A percentile compares a stretch with the other conserved stretches of the same genome.
These are phyloP conservation scores for Stenodema calcarata DNA, from an alignment of 2,888 invertebrate species.

Conservation along the genomic window DNA sequence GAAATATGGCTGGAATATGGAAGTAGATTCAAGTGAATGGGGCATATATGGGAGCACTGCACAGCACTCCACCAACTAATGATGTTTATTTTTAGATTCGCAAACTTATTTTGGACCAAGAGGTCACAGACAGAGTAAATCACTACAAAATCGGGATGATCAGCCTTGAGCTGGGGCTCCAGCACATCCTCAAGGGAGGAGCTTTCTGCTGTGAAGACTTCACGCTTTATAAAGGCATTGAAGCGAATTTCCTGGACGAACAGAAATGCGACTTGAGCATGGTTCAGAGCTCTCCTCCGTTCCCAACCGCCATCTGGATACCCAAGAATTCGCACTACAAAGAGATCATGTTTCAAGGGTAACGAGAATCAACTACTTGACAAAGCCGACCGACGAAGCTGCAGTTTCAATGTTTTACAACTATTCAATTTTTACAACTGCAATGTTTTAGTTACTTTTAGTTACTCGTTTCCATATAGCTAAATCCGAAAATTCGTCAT, in stretches of 20 bases:
- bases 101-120: background rate
- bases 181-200: conserved; percentile 8
- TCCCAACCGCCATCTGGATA: background rate
- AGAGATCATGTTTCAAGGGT: conserved; percentile 28
- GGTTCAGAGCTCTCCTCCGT: background rate
- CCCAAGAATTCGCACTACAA: conserved; percentile 23
- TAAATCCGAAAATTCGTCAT: too few species aligned
- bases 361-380: background rate
- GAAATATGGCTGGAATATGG: too few species aligned
- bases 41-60: too few species aligned
- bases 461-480: too few species aligned
- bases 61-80: too few species aligned
- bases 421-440: too few species aligned
- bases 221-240: conserved; percentile 17
- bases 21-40: too few species aligned
- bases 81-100: background rate
- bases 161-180: conserved; percentile 19
- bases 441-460: too few species aligned
- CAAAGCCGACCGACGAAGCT: too few species aligned
- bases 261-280: conserved; percentile 30
- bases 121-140: background rate
- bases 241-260: background rate
- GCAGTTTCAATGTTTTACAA: too few species aligned
- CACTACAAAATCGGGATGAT: background rate
- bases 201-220: conserved; percentile 32